phyloP scores from a whole-genome alignment of 2,888 invertebrate species.

The Barypeithes pellucidus region DNA sequence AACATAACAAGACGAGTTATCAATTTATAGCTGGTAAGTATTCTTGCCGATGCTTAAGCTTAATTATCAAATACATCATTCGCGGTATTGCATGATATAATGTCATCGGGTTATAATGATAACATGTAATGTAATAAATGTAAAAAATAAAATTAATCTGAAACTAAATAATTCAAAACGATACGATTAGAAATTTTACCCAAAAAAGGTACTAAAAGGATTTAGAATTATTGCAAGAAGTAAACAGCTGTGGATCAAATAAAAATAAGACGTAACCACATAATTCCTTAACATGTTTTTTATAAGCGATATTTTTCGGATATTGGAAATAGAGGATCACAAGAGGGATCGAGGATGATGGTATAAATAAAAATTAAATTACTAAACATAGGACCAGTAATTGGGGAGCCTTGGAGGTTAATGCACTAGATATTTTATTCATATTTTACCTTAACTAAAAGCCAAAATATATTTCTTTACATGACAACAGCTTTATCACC shows the following conservation, averaged over 20 bases:
- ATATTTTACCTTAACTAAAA: constrained; percentile 4
- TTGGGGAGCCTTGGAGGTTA: constrained; percentile 70
- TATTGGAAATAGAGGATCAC: constrained; percentile 4
- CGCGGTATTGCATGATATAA: too few species aligned
- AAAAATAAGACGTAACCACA: constrained; percentile 51
- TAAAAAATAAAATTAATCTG: too few species aligned
- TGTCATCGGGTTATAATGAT: too few species aligned
- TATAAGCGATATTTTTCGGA: constrained; percentile 55
- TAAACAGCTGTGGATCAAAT: constrained; percentile 51
- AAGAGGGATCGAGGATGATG: constrained; percentile 12
- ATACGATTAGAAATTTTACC: too few species aligned
- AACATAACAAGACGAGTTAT: too few species aligned
- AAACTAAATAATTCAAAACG: too few species aligned
- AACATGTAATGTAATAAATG: too few species aligned
- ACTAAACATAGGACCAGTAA: constrained; percentile 54
- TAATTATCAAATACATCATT: too few species aligned
- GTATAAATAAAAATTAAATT: constrained; percentile 40
- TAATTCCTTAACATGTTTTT: constrained; percentile 44
- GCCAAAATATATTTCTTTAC: background rate
- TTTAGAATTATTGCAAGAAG: constrained; percentile 51
- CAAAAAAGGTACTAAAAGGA: too few species aligned
- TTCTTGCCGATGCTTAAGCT: too few species aligned
- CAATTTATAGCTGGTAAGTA: too few species aligned
- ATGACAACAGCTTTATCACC: background rate
- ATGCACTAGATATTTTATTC: constrained; percentile 39